These are phyloP conservation scores for Microtus pennsylvanicus DNA, from an alignment of 2,113 vertebrate species.

Conservation along the genomic window DNA sequence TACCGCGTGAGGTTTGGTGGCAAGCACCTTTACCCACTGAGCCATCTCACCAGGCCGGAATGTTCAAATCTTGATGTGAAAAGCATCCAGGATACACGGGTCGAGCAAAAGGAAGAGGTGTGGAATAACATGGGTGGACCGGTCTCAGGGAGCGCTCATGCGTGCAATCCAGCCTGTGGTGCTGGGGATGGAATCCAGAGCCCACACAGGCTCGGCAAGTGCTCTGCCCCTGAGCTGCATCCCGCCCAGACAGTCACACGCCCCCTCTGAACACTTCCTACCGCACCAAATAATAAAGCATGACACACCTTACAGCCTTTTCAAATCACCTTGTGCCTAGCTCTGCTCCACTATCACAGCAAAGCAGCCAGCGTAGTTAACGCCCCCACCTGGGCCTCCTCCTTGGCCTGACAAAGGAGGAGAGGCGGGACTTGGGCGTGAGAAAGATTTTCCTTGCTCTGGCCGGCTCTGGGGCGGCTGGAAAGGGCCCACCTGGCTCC, in stretches of 20 bases:
- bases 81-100: background rate
- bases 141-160: background rate
- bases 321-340: background rate
- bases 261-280: background rate
- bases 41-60: background rate
- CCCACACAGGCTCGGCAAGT: background rate
- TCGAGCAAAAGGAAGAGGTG: background rate
- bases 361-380: background rate
- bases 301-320: background rate
- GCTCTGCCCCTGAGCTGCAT: background rate
- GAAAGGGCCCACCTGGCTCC: constrained; percentile 77
- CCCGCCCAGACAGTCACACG: background rate
- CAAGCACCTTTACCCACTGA: background rate
- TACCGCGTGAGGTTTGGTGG: too few relatives aligned
- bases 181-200: background rate
- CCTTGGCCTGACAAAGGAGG: background rate
- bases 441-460: constrained; percentile 74
- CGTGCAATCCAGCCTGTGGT: background rate
- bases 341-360: background rate
- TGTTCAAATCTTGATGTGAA: background rate
- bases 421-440: constrained; percentile 33
- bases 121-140: background rate
- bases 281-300: background rate
- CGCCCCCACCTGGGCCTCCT: constrained; percentile 60
- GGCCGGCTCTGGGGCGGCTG: constrained; percentile 45